Base-by-base conservation (phyloP, 1,140 invertebrate species). In the Monomorium pharaonis region DNA sequence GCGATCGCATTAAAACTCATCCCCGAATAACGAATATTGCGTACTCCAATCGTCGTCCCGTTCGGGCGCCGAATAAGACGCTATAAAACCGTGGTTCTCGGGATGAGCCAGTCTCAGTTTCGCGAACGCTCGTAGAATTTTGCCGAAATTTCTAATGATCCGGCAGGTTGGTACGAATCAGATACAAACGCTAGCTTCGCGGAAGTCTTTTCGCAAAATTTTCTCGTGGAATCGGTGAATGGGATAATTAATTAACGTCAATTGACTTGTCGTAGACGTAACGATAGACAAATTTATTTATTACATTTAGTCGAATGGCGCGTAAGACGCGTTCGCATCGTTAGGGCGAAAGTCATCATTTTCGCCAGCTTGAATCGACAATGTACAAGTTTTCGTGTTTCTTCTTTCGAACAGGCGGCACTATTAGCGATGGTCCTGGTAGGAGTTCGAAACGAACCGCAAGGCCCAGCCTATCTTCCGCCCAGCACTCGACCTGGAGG, bases 391-490 rank as follows among this genome's bases (percentile, higher is more conserved):
- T 63, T 42, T 0, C 6, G 10, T 21, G 27, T 72, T 16, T n/a
- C 10, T 44, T 86, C 63, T 89, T 91, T 76, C 85, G 33, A 75
- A 69, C 86, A 94, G 94, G 92, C 88, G 86, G 65, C 93, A 58
- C 37, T 94, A 86, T 88, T 93, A 84, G 88, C 88, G 89, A 94
- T 88, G 91, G 90, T 93, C 91, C 85, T 94, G 86, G 88, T 84
- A 84, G 93, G 91, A 91, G 93, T 94, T 87, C 88, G 87, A 44
- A 92, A 92, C 81, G 92, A 93, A 85, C 95, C 95, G 60, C 95
- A 95, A 88, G 95, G 95, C 51, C 95, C 96, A 72, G 95, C 95
- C 75, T 96, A 96, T 88, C 93, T 96, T 76, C 96, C 96, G 14
- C 96, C 96, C 0, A 95, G 94, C 62, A 58, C 92, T 49, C 78